Evolutionary conservation across 2,113 vertebrate genomes (phyloP).

Genomic region (Grallaria varia): DNA sequence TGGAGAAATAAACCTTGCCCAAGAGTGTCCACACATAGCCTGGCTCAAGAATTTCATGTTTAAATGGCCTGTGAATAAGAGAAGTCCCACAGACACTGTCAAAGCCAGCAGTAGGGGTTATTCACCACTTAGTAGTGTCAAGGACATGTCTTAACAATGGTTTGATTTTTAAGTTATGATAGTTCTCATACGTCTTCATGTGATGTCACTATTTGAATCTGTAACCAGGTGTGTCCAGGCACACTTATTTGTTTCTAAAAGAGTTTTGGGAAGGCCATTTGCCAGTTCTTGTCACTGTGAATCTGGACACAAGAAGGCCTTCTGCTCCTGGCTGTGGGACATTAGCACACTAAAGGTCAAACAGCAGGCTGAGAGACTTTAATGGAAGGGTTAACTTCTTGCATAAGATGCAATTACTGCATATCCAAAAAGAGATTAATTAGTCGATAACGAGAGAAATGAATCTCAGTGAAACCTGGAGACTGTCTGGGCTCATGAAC

Average conservation of each 20-base stretch:
- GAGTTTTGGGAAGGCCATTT: background rate
- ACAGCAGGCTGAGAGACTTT: background rate
- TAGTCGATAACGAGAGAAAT: background rate
- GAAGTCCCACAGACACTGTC: background rate
- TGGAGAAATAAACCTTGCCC: background rate
- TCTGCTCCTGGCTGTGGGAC: background rate
- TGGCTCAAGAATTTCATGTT: background rate
- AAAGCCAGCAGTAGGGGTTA: background rate
- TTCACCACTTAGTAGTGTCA: background rate
- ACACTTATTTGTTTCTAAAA: background rate
- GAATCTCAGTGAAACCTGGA: background rate
- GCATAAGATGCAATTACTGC: background rate
- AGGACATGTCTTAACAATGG: background rate
- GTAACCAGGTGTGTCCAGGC: background rate
- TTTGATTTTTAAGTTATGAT: background rate
- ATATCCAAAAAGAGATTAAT: background rate
- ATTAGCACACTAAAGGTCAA: background rate
- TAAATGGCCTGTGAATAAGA: background rate
- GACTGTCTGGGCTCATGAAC: background rate
- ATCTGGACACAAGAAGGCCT: background rate
- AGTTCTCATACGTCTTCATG: background rate
- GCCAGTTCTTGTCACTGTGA: background rate
- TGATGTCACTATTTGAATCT: background rate
- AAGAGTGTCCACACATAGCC: background rate
- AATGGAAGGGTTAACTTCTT: background rate